Conservation (phyloP, 2,113 vertebrate genomes). For the Eptesicus fuscus region DNA sequence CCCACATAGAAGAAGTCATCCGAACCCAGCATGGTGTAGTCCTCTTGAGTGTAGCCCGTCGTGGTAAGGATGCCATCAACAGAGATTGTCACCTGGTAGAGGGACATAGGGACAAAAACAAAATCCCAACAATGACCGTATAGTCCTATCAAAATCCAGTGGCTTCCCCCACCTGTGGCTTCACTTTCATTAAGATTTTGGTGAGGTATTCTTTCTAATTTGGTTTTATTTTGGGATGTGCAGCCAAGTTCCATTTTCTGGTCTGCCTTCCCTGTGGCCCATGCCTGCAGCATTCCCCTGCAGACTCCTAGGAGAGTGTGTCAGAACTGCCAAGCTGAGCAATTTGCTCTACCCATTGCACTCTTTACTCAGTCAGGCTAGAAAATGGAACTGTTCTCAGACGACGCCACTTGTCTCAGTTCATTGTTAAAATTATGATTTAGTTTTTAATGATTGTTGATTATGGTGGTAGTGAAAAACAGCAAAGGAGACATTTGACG, state of each 20-base stretch:
- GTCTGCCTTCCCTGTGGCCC: constrained; percentile 79
- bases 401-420: constrained; percentile 74
- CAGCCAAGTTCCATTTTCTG: constrained; percentile 87
- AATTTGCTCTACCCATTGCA: constrained; percentile 75
- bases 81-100: constrained; percentile 95
- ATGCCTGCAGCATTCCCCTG: constrained; percentile 61
- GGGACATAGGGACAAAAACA: constrained; percentile 85
- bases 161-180: constrained; percentile 75
- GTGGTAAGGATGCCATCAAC: constrained; percentile 99
- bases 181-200: constrained; percentile 77
- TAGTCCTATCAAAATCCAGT: constrained; percentile 51
- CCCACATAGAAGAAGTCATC: constrained; percentile 99
- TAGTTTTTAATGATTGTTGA: constrained; percentile 79
- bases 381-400: constrained; percentile 90
- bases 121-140: constrained; percentile 90
- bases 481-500: constrained; percentile 86
- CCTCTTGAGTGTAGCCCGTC: constrained; percentile 98
- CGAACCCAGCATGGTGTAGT: constrained; percentile 99
- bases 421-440: constrained; percentile 76
- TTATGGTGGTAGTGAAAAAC: constrained; percentile 89
- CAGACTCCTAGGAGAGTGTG: constrained; percentile 77
- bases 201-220: constrained; percentile 74
- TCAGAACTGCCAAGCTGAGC: constrained; percentile 82
- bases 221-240: constrained; percentile 77
- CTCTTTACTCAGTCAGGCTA: constrained; percentile 91